Evolutionary conservation across 92 coral and sea anemone genomes (phyloP).

Genomic region (Scolanthus callimorphus): DNA sequence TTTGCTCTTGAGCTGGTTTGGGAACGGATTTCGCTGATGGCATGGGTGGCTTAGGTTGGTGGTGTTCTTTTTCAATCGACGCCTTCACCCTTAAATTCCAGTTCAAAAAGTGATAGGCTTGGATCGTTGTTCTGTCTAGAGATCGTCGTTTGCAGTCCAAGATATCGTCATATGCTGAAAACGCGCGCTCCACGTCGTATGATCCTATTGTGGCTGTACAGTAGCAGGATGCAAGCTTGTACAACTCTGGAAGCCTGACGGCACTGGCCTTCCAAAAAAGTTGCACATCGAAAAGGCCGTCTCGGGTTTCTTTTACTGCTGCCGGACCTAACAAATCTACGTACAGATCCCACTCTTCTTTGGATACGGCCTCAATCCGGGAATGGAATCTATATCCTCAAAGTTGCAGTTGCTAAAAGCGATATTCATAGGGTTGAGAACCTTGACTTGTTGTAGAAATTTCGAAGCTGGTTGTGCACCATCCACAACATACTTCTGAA

Average conservation of each 20-base stretch:
- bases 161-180: slow-evolving; percentile 43
- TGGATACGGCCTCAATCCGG: slow-evolving; percentile 55
- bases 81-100: slow-evolving; percentile 40
- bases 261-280: slow-evolving; percentile 42
- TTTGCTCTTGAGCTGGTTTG: background rate
- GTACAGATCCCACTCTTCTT: slow-evolving; percentile 18
- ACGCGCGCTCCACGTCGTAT: slow-evolving; percentile 48
- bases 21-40: background rate
- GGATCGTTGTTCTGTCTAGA: slow-evolving; percentile 39
- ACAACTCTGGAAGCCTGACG: slow-evolving; percentile 27
- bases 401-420: background rate
- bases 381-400: slow-evolving; percentile 32
- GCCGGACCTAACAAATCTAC: slow-evolving; percentile 21
- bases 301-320: slow-evolving; percentile 28
- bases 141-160: slow-evolving; percentile 53
- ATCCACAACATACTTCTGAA: slow-evolving; percentile 42
- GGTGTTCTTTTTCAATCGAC: slow-evolving; percentile 20
- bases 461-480: slow-evolving; percentile 50
- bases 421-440: slow-evolving; percentile 42
- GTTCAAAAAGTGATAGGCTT: slow-evolving; percentile 48
- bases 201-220: slow-evolving; percentile 47
- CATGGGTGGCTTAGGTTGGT: background rate
- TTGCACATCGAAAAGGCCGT: slow-evolving; percentile 6
- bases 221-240: slow-evolving; percentile 57
- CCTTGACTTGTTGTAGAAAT: slow-evolving; percentile 37